These are phyloP conservation scores for Morone saxatilis DNA, from an alignment of 2,113 vertebrate genomes.

Conservation along the genomic window DNA sequence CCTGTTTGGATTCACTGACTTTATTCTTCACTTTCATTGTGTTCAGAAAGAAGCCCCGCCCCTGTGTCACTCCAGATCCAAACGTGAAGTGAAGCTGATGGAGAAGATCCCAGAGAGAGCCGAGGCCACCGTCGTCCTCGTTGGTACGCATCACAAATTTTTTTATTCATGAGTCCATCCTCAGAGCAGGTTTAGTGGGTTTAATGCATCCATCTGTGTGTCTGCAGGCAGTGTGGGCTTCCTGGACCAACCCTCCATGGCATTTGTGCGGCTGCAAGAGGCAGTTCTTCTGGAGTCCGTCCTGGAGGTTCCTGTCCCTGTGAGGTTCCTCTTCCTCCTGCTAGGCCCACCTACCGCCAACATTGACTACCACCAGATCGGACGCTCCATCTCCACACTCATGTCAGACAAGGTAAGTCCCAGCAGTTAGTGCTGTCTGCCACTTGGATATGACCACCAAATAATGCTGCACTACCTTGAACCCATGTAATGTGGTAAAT, in stretches of 20 bases:
- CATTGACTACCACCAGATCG: conserved; percentile 94
- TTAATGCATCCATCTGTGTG: background rate
- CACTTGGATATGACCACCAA: background rate
- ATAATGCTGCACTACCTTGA: background rate
- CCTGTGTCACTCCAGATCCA: conserved; percentile 89
- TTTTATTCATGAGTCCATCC: background rate
- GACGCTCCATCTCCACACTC: conserved; percentile 94
- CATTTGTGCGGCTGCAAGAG: conserved; percentile 92
- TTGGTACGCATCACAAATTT: conserved; percentile 82
- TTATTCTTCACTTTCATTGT: background rate
- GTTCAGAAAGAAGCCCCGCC: conserved; percentile 66
- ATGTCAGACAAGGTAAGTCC: conserved; percentile 93
- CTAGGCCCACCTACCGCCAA: conserved; percentile 91
- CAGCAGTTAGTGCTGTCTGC: background rate
- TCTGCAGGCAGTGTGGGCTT: conserved; percentile 90
- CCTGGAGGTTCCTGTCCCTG: conserved; percentile 92
- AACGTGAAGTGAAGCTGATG: conserved; percentile 92
- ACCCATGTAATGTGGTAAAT: too few species aligned
- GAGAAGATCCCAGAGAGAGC: conserved; percentile 94
- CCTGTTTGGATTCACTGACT: background rate
- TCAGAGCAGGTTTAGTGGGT: background rate
- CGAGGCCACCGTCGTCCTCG: conserved; percentile 93
- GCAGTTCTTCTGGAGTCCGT: conserved; percentile 91
- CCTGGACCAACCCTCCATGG: conserved; percentile 93
- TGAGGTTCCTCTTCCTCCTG: conserved; percentile 93